Evolutionary conservation across 2,797 vertebrate genomes (phyloP).

Genomic region (Nothura maculosa): DNA sequence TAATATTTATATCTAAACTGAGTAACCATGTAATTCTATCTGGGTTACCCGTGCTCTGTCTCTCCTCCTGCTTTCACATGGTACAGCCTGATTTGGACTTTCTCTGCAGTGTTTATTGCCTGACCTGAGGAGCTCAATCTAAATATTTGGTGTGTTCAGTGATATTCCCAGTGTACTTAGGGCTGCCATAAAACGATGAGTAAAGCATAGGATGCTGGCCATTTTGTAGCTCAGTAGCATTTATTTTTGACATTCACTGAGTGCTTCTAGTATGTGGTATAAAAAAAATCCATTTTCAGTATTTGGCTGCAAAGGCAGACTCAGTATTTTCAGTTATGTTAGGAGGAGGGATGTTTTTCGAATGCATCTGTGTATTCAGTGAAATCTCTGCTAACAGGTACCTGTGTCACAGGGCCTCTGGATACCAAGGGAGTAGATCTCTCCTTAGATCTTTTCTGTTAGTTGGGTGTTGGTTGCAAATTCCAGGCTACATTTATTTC

Average conservation of each 20-base stretch:
- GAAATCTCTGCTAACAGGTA: not conserved
- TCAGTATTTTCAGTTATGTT: conserved; percentile 22
- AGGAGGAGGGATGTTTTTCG: conserved; percentile 1
- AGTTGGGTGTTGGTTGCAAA: not conserved
- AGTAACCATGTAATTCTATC: conserved; percentile 20
- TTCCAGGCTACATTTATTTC: conserved; percentile 12
- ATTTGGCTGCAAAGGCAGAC: conserved; percentile 36
- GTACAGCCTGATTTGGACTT: not conserved
- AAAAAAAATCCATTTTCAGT: not conserved
- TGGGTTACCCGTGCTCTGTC: conserved; percentile 9
- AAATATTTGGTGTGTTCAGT: conserved; percentile 21
- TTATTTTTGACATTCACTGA: not conserved
- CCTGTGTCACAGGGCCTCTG: not conserved
- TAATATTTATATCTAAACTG: conserved; percentile 53
- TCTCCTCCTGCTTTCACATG: conserved; percentile 26
- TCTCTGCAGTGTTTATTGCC: conserved; percentile 11
- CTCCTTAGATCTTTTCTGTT: not conserved
- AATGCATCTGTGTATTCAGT: not conserved
- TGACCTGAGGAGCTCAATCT: conserved; percentile 19
- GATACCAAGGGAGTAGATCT: not conserved
- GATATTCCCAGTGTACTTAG: not conserved
- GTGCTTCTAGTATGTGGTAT: not conserved
- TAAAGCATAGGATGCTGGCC: not conserved
- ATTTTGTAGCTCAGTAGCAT: not conserved
- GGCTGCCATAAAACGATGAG: not conserved